Base-by-base conservation (phyloP, 1,140 invertebrate genomes). In the Anthonomus grandis region DNA sequence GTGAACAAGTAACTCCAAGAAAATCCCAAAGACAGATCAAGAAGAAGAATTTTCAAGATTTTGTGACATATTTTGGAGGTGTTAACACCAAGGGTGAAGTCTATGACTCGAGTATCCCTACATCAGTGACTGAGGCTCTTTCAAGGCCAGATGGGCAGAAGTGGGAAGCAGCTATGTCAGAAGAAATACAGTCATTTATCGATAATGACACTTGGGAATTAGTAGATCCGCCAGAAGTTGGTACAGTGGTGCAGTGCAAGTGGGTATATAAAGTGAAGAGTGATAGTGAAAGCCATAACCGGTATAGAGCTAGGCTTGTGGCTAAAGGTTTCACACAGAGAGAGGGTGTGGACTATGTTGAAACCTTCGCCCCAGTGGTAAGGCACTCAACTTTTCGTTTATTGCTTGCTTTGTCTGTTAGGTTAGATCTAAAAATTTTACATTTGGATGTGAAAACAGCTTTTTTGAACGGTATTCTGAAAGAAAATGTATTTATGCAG, bases 171-270 rank as follows among this genome's bases (percentile, higher is more conserved):
- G 70, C 67, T 2, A 69, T 72, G 64, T 10, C 62, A n/a, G 62
- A 64, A 15, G 45, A 49, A 37, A 49, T 49, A 67, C 67, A 34
- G 5, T n/a, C n/a, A n/a, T n/a, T n/a, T n/a, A n/a, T n/a, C n/a
- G n/a, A n/a, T n/a, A n/a, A n/a, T n/a, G n/a, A n/a, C n/a, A n/a
- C 34, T 66, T 64, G 59, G 59, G 31, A 9, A 3, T 13, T 74
- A 22, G 66, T 68, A 18, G 60, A 72, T 39, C 42, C 57, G 65
- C 70, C 70, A 19, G 5, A 53, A 13, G 51, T 59, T 49, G 64
- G 64, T 54, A 70, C 67, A 21, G 55, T 69, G 57, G 68, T 76
- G 21, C 46, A 70, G 46, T 72, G 67, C 44, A 68, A 69, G 57
- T 73, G 70, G 70, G 66, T 75, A 4, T 49, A 37, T 74, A 49